Evolutionary conservation across 2,888 invertebrate genomes (phyloP), one percentile per base, ranked within the genome.

Genomic region (Eudasyphora cyanicolor): DNA sequence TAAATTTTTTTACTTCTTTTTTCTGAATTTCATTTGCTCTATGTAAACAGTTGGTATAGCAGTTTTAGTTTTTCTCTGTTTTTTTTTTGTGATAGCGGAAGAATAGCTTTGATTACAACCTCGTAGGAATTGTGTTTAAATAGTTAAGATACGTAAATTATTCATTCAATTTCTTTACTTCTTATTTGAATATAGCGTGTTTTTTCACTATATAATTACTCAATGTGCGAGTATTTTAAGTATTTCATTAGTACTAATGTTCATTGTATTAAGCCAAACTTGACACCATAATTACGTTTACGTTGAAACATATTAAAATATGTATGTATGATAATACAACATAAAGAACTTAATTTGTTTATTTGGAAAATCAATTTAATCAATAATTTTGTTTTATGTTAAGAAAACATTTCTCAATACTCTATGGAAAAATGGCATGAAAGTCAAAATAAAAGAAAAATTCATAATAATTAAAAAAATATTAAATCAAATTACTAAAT

Each of bases 401-500:
- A 64, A 45, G 12, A 38, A 79, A 64, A 35, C 14, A 64, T 60
- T 67, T 77, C 57, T 73, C 19, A 80, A 84, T 73, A 82, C 81
- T 81, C 78, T 82, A 84, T 84, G 73, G 64, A 64, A 67, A 51
- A 79, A 84, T 84, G 82, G 76, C 78, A 84, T 84, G 84, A 79
- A 69, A 69, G 64, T 74, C 67, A 12, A 24, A 24, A 54, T 12
- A 19, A 71, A 81, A 74, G 17, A 7, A 45, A 42, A 69, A 79
- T 62, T 12, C n/a, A 71, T 73, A 79, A 67, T 60, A 62, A 6
- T 64, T 24, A 74, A 64, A 62, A 38, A 32, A 70, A n/a, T 42
- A 51, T 60, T 57, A 74, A 74, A 60, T 27, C 6, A 49, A 82
- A 76, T 57, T 38, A 69, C 60, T 54, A 73, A 57, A 73, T 42